Conservation (phyloP, 2,113 vertebrate species). For the Dasyornis broadbenti region DNA sequence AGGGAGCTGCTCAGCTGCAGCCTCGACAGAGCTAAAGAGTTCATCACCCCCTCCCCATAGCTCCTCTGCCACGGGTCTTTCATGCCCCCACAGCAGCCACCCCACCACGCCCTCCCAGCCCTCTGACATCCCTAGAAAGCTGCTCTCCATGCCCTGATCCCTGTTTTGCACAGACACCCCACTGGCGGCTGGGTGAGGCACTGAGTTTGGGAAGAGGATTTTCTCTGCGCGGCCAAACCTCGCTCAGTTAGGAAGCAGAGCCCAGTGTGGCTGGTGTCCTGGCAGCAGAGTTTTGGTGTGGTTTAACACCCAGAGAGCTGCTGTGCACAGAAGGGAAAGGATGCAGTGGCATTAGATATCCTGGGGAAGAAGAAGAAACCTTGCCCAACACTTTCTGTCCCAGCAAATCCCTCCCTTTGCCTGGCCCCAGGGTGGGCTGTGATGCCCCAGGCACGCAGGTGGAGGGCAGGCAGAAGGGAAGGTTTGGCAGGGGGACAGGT, state of each 20-base stretch:
- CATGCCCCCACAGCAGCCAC: not conserved
- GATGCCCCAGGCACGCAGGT: not conserved
- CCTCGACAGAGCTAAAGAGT: not conserved
- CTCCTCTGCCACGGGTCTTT: not conserved
- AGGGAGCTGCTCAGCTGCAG: not conserved
- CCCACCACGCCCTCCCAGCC: not conserved
- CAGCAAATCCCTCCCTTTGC: not conserved
- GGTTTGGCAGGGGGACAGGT: not conserved
- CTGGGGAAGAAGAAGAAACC: not conserved
- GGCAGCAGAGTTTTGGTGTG: not conserved
- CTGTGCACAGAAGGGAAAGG: not conserved
- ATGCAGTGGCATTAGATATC: not conserved
- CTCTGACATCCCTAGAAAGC: not conserved
- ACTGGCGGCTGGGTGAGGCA: fast-evolving
- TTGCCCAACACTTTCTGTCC: not conserved
- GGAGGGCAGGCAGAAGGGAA: not conserved
- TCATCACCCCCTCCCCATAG: not conserved
- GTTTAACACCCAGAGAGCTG: not conserved
- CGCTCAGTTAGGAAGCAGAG: not conserved
- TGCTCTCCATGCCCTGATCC: not conserved
- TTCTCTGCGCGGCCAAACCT: not conserved
- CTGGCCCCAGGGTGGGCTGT: not conserved
- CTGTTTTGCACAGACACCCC: not conserved
- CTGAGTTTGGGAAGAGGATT: not conserved
- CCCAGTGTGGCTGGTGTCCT: not conserved